Evolutionary conservation across 2,797 vertebrate species (phyloP), one percentile per base, ranked within the genome.

Genomic region (Denticeps clupeoides): DNA sequence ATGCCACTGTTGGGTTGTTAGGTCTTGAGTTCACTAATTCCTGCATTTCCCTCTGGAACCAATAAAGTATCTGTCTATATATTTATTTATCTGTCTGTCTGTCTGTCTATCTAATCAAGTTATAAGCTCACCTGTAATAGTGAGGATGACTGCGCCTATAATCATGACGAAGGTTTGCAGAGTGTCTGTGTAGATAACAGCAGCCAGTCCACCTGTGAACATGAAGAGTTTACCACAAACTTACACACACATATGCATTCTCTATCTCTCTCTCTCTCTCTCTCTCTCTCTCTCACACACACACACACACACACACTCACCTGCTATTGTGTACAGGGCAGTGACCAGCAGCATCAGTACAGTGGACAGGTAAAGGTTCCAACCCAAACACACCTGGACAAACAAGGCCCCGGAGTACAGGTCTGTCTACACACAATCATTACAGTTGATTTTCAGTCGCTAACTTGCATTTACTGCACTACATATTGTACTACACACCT

Each of bases 351-450:
- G 82, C 78, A 89, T 84, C 46, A 95, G 81, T 41, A 85, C 51
- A 0, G 88, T 90, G 60, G 90, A 90, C 41, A 97, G 77, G 70
- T 89, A 89, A 42, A 94, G 87, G 71, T 93, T 89, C 92, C 92
- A 98, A 18, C 89, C 90, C 49, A 94, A 78, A 70, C 89, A 97
- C 63, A 94, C 84, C 67, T 92, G 89, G 33, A 95, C 80, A 0
- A 92, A 97, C 57, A 96, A 62, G 0, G 91, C 88, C 49, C 90
- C 90, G 0, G 83, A 93, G 7, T 88, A 92, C 65, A 98, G 80
- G 67, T 91, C 91, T 0, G 90, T 90, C 90, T 97, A 3, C 49
- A 1, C 0, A 9, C 29, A 32, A 15, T 16, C 4, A 40, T 21
- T 19, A 40, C 11, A 22, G 8, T n/a, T n/a, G n/a, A n/a, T n/a